Conservation (phyloP, 2,113 vertebrate genomes). For the Bos indicus region DNA sequence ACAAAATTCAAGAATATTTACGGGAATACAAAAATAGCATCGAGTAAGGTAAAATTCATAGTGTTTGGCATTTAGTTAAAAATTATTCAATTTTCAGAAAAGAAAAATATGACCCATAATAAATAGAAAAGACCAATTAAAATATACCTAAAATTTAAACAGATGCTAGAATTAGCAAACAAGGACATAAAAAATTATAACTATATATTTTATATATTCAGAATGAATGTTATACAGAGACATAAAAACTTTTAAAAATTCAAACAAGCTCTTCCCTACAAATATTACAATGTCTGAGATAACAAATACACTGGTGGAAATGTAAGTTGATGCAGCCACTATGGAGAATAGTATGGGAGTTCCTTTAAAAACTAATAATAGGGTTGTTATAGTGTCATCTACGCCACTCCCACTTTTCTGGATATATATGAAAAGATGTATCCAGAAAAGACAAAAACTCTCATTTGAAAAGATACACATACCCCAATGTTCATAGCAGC, state of each 20-base stretch:
- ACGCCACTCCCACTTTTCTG: not conserved
- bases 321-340: not conserved
- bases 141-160: not conserved
- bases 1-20: not conserved
- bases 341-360: not conserved
- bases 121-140: not conserved
- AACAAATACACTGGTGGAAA: not conserved
- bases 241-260: not conserved
- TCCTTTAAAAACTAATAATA: not conserved
- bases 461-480: not conserved
- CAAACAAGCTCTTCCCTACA: not conserved
- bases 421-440: not conserved
- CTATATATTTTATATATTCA: not conserved
- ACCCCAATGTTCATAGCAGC: not conserved
- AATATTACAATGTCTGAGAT: not conserved
- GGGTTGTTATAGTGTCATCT: not conserved
- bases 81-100: not conserved
- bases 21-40: not conserved
- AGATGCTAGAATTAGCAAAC: not conserved
- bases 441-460: not conserved
- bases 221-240: not conserved
- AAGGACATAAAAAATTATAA: not conserved
- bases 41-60: not conserved
- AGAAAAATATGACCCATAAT: not conserved
- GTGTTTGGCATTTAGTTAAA: not conserved